phyloP scores from a whole-genome alignment of 2,113 vertebrate species.

The Noturus placidus region DNA sequence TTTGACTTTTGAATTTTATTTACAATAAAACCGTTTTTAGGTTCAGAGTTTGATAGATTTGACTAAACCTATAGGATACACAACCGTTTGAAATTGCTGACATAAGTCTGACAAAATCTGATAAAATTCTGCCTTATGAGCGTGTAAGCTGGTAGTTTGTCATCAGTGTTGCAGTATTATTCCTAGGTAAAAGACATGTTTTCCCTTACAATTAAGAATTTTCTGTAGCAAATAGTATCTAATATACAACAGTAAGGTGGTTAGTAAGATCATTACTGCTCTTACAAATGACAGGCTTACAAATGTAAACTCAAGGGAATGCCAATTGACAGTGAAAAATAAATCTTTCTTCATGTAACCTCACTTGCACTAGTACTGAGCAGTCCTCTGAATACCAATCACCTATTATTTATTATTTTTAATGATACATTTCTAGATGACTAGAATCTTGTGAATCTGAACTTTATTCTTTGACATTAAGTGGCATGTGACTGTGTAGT shows the following conservation, averaged over 20 bases:
- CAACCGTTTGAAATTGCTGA: conserved; percentile 39
- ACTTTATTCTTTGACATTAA: background rate
- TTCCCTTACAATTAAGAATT: background rate
- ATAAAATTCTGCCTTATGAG: background rate
- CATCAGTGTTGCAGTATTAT: background rate
- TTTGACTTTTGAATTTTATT: background rate
- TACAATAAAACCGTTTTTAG: background rate
- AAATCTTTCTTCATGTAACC: background rate
- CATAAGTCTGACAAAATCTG: background rate
- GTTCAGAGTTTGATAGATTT: background rate
- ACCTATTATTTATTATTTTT: background rate
- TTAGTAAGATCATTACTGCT: background rate
- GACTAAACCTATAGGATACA: background rate
- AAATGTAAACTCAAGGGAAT: background rate
- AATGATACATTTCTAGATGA: background rate
- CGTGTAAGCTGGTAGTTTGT: background rate
- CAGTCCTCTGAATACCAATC: background rate
- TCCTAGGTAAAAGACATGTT: background rate
- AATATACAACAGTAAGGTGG: background rate
- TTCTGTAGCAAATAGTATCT: background rate
- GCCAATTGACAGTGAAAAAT: background rate
- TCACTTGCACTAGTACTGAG: background rate
- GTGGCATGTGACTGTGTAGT: background rate
- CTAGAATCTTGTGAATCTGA: background rate
- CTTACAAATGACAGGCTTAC: background rate